These are phyloP conservation scores for Xiphophorus hellerii DNA, from an alignment of 2,113 vertebrate genomes.

Conservation along the genomic window DNA sequence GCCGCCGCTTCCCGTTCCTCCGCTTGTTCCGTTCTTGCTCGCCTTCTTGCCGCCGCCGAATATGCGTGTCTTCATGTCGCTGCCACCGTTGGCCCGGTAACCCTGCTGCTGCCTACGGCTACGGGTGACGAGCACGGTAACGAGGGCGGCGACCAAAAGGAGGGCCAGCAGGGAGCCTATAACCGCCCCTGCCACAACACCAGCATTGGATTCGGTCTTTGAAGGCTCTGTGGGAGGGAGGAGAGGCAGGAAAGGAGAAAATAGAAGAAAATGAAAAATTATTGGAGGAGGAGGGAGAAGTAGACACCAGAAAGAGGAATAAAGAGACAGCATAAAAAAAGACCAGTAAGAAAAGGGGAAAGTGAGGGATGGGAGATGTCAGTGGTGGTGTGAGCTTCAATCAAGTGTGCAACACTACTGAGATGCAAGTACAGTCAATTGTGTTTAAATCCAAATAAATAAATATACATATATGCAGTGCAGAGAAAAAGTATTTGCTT, in stretches of 20 bases:
- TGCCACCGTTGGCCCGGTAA: constrained; percentile 73
- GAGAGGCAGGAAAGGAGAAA: constrained; percentile 46
- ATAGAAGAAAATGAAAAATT: constrained; percentile 38
- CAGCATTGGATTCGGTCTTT: constrained; percentile 77
- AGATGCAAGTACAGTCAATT: constrained; percentile 48
- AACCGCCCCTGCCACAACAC: constrained; percentile 85
- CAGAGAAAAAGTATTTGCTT: neutral
- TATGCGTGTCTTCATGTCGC: constrained; percentile 83
- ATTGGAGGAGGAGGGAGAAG: constrained; percentile 13
- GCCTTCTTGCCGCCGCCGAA: constrained; percentile 83
- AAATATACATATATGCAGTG: neutral
- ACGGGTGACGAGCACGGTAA: constrained; percentile 80
- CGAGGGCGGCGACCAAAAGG: constrained; percentile 81
- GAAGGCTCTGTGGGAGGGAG: constrained; percentile 82
- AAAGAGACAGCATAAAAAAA: constrained; percentile 7
- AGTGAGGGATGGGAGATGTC: constrained; percentile 58
- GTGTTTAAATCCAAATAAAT: neutral
- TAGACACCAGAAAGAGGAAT: constrained; percentile 25
- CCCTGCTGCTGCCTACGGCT: constrained; percentile 80
- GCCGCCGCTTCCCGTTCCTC: constrained; percentile 54
- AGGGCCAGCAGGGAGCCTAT: constrained; percentile 87
- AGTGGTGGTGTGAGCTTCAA: constrained; percentile 50
- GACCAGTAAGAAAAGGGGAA: constrained; percentile 16
- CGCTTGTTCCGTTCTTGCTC: constrained; percentile 79
- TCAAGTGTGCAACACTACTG: constrained; percentile 49